Evolutionary conservation across 2,888 invertebrate species (phyloP).

Genomic region (Microchrysa polita): DNA sequence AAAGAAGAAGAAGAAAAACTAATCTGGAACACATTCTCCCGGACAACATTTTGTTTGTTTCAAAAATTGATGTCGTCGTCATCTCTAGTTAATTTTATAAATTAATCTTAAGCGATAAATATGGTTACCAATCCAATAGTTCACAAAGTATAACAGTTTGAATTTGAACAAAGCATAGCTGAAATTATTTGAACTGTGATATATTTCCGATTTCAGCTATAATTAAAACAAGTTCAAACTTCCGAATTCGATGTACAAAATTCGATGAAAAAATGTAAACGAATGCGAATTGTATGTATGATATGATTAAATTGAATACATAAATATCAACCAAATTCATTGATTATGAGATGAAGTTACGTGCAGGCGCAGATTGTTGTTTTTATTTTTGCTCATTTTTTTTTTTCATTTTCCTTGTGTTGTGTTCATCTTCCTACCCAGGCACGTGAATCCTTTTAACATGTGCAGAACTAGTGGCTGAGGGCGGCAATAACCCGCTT

Average conservation of each 20-base stretch:
- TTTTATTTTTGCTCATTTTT: no score
- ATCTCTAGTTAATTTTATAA: constrained; percentile 15
- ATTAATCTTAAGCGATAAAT: constrained; percentile 23
- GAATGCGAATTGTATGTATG: not conserved
- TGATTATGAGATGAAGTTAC: no score
- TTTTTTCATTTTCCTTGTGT: no score
- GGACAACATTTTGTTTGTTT: not conserved
- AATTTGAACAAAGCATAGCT: not conserved
- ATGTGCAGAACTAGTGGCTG: no score
- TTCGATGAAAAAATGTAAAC: not conserved
- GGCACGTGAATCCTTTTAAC: no score
- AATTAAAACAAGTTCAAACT: not conserved
- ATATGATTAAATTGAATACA: no score
- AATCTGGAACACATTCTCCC: constrained; percentile 47
- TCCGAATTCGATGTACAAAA: constrained; percentile 7
- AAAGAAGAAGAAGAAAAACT: constrained; percentile 74
- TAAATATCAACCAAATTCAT: no score
- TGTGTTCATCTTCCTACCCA: no score
- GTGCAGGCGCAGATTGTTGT: no score
- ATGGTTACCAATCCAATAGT: not conserved
- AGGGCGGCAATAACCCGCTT: no score
- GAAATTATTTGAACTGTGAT: constrained; percentile 27
- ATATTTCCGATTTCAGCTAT: constrained; percentile 3
- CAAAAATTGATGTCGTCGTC: not conserved
- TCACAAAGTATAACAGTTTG: not conserved